Evolutionary conservation across 2,113 vertebrate genomes (phyloP), one percentile per base, ranked within the genome.

Genomic region (Ibidorhyncha struthersii): DNA sequence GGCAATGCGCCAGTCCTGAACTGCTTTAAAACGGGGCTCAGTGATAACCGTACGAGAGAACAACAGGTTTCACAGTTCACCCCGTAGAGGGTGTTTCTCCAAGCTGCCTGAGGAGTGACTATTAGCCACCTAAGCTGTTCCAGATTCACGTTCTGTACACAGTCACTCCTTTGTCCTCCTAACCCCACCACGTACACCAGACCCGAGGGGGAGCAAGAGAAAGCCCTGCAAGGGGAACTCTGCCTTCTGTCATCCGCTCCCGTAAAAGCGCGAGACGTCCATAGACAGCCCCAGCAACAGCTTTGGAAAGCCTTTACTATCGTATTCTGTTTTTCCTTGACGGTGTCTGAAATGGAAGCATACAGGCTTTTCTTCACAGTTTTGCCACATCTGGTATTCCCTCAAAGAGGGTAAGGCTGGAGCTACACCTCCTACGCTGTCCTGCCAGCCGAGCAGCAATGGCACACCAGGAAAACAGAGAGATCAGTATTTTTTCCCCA

Each of bases 121-220:
- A 34, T 17, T 19, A 82, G 85, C 27, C 77, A 96, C 61, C 73
- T 82, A 91, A 96, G 40, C 86, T 89, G 50, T 69, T 96, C 89
- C 91, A 96, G 91, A 82, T 45, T 49, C 27, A 45, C 0, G 0
- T 43, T 53, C 36, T 38, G 8, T 36, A 77, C 63, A 94, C 70
- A 95, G 86, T 53, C 56, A 14, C 40, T 78, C 56, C 83, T 96
- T 96, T 92, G 86, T 96, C 67, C 76, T 95, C 77, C 40, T 38
- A 76, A 61, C 15, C 14, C 65, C 58, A 74, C 34, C 53, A 73
- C 0, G 0, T 15, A 92, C 49, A 62, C 45, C 53, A 86, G 76
- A 74, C 66, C 59, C 40, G 67, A 78, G 71, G 5, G 36, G 34
- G 12, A 84, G 40, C 61, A 85, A 65, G 22, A 53, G 38, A 88